Evolutionary conservation across 2,888 invertebrate species (phyloP), one percentile per base, ranked within the genome.

Genomic region (Ornithoptera priamus): DNA sequence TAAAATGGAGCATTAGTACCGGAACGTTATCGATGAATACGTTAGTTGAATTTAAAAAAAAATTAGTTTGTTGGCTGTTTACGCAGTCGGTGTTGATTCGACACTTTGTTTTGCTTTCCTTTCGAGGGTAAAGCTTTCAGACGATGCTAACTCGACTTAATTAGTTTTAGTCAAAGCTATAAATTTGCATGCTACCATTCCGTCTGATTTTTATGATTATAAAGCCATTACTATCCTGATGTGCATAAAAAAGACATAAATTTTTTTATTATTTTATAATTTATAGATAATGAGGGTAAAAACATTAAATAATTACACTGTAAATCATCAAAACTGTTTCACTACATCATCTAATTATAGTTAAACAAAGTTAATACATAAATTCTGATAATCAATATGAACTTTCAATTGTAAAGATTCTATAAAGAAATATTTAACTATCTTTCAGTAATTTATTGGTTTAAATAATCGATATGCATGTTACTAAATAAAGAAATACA

Each of bases 1-100:
- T 62, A 70, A 70, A 70, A 66, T 70, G 62, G 70, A 66, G 66
- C 62, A 70, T 70, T 70, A 70, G 66, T 66, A 66, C 57, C 30
- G 61, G 62, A 70, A 63, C 66, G 59, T 66, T 66, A 70, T 70
- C 66, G 66, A 70, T 66, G 70, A 59, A 70, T 66, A 66, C 70
- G 62, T 66, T 63, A 70, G 62, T 66, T 18, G 66, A 66, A 70
- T 70, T 66, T 70, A 62, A 70, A 70, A 59, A 63, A 59, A 62
- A 70, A 53, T 39, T 59, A 66, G 62, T 65, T 70, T 62, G 50
- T 66, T 62, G 62, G 53, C 68, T 68, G 42, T 57, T 46, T 58
- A 53, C 46, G 58, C 56, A 46, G 60, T 53, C 30, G 46, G n/a
- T 12, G 60, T 65, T 61, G 42, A 69, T 58, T 58, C 61, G 56